These are phyloP conservation scores for Crepidodera aurea DNA, from an alignment of 2,888 invertebrate genomes.

Conservation along the genomic window DNA sequence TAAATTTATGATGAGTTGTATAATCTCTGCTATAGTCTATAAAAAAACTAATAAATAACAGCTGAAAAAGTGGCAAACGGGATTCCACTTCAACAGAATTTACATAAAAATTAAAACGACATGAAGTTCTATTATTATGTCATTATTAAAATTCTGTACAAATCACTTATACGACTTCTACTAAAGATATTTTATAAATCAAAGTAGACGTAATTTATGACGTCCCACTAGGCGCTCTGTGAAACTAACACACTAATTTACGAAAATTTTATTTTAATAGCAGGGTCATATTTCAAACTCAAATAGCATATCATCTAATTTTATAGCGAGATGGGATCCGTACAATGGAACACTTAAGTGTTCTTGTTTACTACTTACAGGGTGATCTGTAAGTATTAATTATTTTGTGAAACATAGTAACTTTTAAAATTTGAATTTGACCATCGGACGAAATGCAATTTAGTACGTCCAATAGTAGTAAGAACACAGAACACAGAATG, in stretches of 20 bases:
- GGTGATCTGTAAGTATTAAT: no score
- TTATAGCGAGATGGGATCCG: background rate
- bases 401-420: no score
- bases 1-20: no score
- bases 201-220: conserved; percentile 14
- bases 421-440: no score
- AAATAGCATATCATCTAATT: conserved; percentile 27
- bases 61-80: no score
- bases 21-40: no score
- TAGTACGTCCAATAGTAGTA: no score
- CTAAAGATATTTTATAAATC: conserved; percentile 11
- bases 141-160: background rate
- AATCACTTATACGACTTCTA: conserved; percentile 3
- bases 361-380: background rate
- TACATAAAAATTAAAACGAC: background rate
- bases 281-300: conserved; percentile 20
- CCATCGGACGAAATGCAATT: no score
- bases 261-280: conserved; percentile 24
- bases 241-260: conserved; percentile 20
- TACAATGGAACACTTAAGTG: background rate
- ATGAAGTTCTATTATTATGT: background rate
- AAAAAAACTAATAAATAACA: no score
- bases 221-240: conserved; percentile 2
- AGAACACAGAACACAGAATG: no score
- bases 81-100: no score